Conservation (phyloP, 2,888 invertebrate genomes). For the Hesperia comma region DNA sequence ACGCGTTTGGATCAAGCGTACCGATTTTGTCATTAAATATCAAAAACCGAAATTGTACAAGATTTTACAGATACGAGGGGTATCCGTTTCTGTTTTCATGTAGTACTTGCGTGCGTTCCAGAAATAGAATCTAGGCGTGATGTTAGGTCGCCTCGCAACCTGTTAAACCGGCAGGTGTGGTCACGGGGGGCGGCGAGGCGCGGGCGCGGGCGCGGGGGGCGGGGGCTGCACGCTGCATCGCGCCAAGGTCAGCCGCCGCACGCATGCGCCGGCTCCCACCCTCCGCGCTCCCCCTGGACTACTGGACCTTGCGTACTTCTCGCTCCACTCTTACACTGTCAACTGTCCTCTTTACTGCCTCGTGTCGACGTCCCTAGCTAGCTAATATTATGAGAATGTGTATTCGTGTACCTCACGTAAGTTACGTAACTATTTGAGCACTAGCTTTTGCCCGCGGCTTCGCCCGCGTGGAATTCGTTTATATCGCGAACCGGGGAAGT, state of each 20-base stretch:
- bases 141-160: constrained; percentile 73
- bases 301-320: constrained; percentile 58
- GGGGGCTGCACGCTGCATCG: constrained; percentile 78
- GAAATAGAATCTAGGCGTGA: constrained; percentile 74
- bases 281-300: constrained; percentile 39
- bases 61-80: constrained; percentile 29
- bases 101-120: constrained; percentile 53
- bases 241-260: constrained; percentile 79
- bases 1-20: too few relatives aligned
- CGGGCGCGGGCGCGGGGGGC: constrained; percentile 44
- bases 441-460: too few relatives aligned
- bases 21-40: constrained; percentile 4
- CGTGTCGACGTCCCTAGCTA: constrained; percentile 1
- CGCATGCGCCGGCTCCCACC: constrained; percentile 70
- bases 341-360: constrained; percentile 53
- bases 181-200: constrained; percentile 53
- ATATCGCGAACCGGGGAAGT: too few relatives aligned
- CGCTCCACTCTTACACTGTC: constrained; percentile 63
- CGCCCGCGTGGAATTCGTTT: too few relatives aligned
- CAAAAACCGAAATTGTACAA: constrained; percentile 15
- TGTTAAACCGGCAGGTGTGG: constrained; percentile 79
- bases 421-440: background rate
- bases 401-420: background rate
- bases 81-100: constrained; percentile 54
- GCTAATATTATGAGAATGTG: background rate